phyloP scores from a whole-genome alignment of 92 coral and sea anemone species.

The Paragorgia papillata region DNA sequence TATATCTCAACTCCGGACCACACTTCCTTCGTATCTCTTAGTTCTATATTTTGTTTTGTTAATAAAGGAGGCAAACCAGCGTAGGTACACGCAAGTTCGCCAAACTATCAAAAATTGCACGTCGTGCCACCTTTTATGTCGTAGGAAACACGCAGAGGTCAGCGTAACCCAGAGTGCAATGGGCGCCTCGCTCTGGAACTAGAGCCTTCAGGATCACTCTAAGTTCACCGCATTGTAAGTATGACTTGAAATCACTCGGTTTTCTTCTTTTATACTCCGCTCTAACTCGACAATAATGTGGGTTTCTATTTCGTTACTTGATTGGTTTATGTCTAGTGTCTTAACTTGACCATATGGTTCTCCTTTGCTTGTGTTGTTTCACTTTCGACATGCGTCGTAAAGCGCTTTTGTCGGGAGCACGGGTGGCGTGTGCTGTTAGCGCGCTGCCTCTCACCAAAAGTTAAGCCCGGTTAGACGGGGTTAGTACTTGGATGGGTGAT shows the following conservation, averaged over 20 bases:
- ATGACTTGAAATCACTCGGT: constrained; percentile 22
- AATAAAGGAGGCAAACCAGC: constrained; percentile 75
- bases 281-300: constrained; percentile 4
- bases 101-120: constrained; percentile 77
- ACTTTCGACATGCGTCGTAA: background rate
- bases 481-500: no score
- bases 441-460: no score
- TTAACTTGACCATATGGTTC: background rate
- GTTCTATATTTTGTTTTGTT: no score
- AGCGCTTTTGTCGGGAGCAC: no score
- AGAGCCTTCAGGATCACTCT: constrained; percentile 82
- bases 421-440: no score
- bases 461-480: no score
- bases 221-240: constrained; percentile 76
- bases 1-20: no score
- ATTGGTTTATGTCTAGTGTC: background rate
- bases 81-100: constrained; percentile 87
- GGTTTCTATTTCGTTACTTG: background rate
- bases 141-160: constrained; percentile 73
- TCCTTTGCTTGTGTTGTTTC: background rate
- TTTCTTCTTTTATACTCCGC: constrained; percentile 52
- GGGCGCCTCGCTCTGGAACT: constrained; percentile 58
- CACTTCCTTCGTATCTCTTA: no score
- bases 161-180: constrained; percentile 62
- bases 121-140: constrained; percentile 63